phyloP scores from a whole-genome alignment of 2,888 invertebrate species.

The Palloptera scutellata region DNA sequence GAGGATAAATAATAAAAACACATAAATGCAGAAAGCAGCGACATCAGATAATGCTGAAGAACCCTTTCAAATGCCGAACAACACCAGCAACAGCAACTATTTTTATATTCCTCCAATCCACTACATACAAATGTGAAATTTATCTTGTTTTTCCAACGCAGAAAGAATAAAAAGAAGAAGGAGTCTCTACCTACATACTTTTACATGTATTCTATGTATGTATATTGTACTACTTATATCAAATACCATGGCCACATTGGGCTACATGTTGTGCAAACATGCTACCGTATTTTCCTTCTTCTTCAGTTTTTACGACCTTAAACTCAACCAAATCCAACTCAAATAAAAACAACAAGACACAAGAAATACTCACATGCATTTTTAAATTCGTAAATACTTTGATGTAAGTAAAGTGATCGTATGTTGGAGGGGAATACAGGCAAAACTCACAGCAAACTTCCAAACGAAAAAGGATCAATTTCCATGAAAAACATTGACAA shows the following conservation, averaged over 20 bases:
- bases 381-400: not conserved
- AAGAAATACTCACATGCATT: constrained; percentile 6
- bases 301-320: constrained; percentile 38
- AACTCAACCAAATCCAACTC: not conserved
- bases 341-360: not conserved
- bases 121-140: constrained; percentile 22
- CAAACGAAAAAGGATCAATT: constrained; percentile 42
- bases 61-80: constrained; percentile 11
- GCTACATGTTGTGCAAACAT: constrained; percentile 63
- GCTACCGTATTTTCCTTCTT: constrained; percentile 57
- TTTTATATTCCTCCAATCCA: not conserved
- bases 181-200: too few species aligned
- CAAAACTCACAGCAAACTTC: not conserved
- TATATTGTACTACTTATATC: not conserved
- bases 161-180: too few species aligned
- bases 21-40: constrained; percentile 31
- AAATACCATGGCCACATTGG: constrained; percentile 51
- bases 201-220: not conserved
- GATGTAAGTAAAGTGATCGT: not conserved
- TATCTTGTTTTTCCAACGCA: constrained; percentile 19
- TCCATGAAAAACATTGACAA: constrained; percentile 45
- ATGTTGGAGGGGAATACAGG: not conserved
- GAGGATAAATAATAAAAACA: constrained; percentile 23
- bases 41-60: constrained; percentile 26
- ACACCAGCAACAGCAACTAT: constrained; percentile 35